phyloP scores from a whole-genome alignment of 2,888 invertebrate genomes.

The Nomada hirtipes region DNA sequence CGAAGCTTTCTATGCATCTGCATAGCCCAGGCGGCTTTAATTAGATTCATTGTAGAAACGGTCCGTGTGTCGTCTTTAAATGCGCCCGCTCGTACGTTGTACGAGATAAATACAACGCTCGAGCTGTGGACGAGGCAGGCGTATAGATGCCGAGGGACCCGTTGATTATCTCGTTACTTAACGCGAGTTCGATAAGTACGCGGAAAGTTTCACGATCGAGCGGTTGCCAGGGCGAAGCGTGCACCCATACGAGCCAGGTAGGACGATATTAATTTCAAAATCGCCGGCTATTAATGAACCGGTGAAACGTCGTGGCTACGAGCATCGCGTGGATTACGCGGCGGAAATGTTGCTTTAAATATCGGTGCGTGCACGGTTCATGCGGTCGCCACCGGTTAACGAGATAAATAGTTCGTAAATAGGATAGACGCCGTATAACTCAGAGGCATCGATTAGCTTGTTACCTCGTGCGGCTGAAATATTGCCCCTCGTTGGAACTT shows the following conservation, averaged over 20 bases:
- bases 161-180: constrained; percentile 73
- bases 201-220: background rate
- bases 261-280: constrained; percentile 61
- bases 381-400: constrained; percentile 43
- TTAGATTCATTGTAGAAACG: constrained; percentile 69
- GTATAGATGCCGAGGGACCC: constrained; percentile 46
- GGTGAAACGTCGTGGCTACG: constrained; percentile 2
- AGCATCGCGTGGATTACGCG: constrained; percentile 20
- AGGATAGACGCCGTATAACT: constrained; percentile 59
- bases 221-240: constrained; percentile 31
- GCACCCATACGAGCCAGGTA: background rate
- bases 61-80: constrained; percentile 69
- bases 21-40: constrained; percentile 61
- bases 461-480: constrained; percentile 56
- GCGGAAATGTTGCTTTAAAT: constrained; percentile 45
- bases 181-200: constrained; percentile 38
- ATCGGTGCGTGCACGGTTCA: constrained; percentile 34
- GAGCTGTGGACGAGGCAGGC: constrained; percentile 30
- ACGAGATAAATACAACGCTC: constrained; percentile 68
- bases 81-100: constrained; percentile 47
- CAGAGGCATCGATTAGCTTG: constrained; percentile 63
- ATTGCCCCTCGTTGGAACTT: constrained; percentile 49
- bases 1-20: constrained; percentile 60
- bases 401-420: constrained; percentile 64
- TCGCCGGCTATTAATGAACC: constrained; percentile 22